Base-by-base conservation (phyloP, 2,113 vertebrate genomes). In the Dunckerocampus dactyliophorus region DNA sequence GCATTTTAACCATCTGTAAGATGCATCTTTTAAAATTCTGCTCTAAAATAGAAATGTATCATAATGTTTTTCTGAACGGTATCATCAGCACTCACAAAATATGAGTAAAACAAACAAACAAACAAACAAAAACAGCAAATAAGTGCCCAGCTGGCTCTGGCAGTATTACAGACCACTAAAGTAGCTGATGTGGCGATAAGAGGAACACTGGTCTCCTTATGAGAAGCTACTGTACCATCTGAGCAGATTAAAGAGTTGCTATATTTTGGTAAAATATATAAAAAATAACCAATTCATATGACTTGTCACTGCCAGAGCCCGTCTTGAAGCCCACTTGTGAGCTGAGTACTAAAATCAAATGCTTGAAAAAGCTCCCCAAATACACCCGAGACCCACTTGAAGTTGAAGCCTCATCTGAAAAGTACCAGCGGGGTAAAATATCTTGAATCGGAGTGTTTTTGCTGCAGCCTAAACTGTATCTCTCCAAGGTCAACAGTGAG, bases 401-500 rank as follows among this genome's bases (percentile, higher is more conserved):
- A 74, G 68, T 71, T 73, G 46, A 69, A 69, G 74, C 60, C 52
- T 70, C 59, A 22, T 80, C 49, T 75, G 28, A 66, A 65, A 72
- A 65, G 57, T 70, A 54, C 71, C 67, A 58, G n/a, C 22, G 34
- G n/a, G 37, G 51, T 10, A 50, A 56, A 50, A 55, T 57, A 49
- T 64, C 11, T 67, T 61, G 52, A 65, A 66, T 76, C 71, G 50
- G 70, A 8, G 14, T 72, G 53, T 70, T 81, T 71, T 75, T 55
- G 60, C 47, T 75, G 69, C 66, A 81, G 74, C 70, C 77, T 67
- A 60, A 72, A 69, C 63, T 10, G 6, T 62, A 67, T 82, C 73
- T 77, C 73, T 82, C 64, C 74, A 84, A 82, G 72, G 80, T 72
- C 67, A 67, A 76, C 72, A 65, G 61, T 62, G 69, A 84, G 76